Evolutionary conservation across 2,113 vertebrate species (phyloP), one percentile per base, ranked within the genome.

Genomic region (Ctenomys sociabilis): DNA sequence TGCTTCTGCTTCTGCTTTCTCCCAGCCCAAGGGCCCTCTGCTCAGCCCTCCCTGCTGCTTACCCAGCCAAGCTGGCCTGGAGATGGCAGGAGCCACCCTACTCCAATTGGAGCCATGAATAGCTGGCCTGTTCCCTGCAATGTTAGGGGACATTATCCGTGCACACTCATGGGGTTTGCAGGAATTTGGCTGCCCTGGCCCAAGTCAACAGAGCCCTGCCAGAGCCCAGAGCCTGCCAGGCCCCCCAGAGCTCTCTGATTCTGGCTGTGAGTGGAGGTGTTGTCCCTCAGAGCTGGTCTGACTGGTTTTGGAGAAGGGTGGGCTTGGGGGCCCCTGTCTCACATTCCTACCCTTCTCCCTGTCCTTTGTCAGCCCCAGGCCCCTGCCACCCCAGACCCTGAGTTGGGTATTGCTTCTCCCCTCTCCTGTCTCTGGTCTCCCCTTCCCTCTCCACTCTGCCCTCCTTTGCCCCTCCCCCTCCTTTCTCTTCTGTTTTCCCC

Each of bases 61-160:
- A 26, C 40, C 37, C 75, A 96, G 97, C 85, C 81, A 57, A 94
- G 84, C 77, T 6, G 19, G 37, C 54, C 84, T 8, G 63, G 95
- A 93, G 78, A 97, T 98, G 98, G 98, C 97, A 96, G 89, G 97
- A 97, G 88, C 95, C 63, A 22, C 95, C 95, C 90, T 26, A 87
- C 98, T 97, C 96, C 73, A 91, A 77, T 97, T 26, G 63, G 94
- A 90, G 83, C 96, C 97, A 97, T 98, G 98, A 99, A 98, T 99
- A 98, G 98, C 97, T 95, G 97, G 96, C 97, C 98, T 98, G 98
- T 98, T 98, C 97, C 93, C 85, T 96, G 93, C 87, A 68, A 97
- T 98, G 98, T 99, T 98, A 98, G 98, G 98, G 98, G 97, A 99
- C 98, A 98, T 99, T 98, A 98, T 98, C 98, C 98, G 98, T 93